Evolutionary conservation across 30 jellyfish, hydroid and myxozoan species (phyloP).

Genomic region (Mastigias papua): DNA sequence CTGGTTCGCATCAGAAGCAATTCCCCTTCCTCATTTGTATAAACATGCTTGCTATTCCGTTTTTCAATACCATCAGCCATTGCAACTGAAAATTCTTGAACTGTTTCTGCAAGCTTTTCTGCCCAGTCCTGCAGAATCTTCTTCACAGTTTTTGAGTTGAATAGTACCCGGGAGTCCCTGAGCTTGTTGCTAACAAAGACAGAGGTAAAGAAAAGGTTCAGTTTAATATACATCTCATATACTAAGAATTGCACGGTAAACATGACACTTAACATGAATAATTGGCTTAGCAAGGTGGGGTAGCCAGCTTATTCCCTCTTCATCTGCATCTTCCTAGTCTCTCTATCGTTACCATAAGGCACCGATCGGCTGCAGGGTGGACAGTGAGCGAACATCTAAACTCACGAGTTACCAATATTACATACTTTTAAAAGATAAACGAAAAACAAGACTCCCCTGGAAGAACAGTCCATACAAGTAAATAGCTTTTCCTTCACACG

Average conservation of each 20-base stretch:
- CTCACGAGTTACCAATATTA: too few relatives aligned
- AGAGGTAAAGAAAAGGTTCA: neutral
- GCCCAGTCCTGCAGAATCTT: conserved; percentile 85
- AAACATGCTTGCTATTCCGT: conserved; percentile 25
- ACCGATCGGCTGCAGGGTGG: too few relatives aligned
- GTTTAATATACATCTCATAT: neutral
- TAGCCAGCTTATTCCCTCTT: too few relatives aligned
- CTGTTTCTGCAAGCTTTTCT: conserved; percentile 48
- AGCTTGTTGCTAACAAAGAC: conserved; percentile 72
- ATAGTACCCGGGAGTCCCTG: conserved; percentile 83
- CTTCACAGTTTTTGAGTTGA: conserved; percentile 72
- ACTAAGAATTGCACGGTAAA: neutral
- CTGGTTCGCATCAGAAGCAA: conserved; percentile 57
- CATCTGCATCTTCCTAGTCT: too few relatives aligned
- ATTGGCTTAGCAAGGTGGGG: too few relatives aligned
- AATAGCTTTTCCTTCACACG: too few relatives aligned
- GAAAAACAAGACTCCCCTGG: too few relatives aligned
- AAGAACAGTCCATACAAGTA: too few relatives aligned
- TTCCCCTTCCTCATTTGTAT: conserved; percentile 50
- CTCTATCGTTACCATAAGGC: too few relatives aligned
- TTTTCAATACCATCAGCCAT: conserved; percentile 36
- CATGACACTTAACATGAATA: too few relatives aligned
- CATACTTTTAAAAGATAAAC: too few relatives aligned
- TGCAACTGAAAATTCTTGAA: conserved; percentile 61
- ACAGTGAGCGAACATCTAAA: too few relatives aligned